Conservation (phyloP, 2,888 invertebrate genomes). For the Philopedon plagiatum region DNA sequence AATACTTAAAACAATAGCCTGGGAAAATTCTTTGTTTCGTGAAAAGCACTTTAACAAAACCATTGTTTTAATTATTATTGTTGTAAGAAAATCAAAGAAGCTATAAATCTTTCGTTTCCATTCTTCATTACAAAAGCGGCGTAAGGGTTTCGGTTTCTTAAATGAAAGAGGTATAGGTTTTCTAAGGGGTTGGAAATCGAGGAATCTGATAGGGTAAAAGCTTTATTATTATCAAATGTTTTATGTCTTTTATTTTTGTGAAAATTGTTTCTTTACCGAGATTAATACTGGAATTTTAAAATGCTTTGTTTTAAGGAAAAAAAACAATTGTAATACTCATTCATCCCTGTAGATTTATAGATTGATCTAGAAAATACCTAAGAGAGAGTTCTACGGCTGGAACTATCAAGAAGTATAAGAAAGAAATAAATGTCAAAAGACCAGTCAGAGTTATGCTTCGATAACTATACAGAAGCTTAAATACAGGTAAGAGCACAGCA, state of each 20-base stretch:
- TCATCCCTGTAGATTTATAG: too few species aligned
- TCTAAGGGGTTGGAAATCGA: not conserved
- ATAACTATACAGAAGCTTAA: too few species aligned
- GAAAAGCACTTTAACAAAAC: slow-evolving; percentile 46
- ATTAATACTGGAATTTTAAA: too few species aligned
- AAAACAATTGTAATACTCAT: too few species aligned
- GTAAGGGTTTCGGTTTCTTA: slow-evolving; percentile 21
- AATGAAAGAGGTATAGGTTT: slow-evolving; percentile 25
- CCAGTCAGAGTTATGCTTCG: too few species aligned
- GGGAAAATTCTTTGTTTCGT: slow-evolving; percentile 34
- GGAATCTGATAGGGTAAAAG: not conserved
- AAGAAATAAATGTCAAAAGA: too few species aligned
- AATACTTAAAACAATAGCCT: slow-evolving; percentile 41
- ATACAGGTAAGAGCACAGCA: too few species aligned
- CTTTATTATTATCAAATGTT: not conserved
- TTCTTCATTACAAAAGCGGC: slow-evolving; percentile 35
- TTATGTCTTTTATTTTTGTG: not conserved
- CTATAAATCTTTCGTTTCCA: slow-evolving; percentile 47
- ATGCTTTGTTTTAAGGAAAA: too few species aligned
- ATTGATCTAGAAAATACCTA: too few species aligned
- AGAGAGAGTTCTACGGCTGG: too few species aligned
- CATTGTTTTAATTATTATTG: slow-evolving; percentile 49
- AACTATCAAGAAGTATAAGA: too few species aligned
- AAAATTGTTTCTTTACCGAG: too few species aligned
- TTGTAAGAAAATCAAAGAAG: slow-evolving; percentile 49